Percentiles rank a stretch among this genome's conserved stretches.
phyloP scores from a whole-genome alignment of 2,113 vertebrate genomes.

The Probosciger aterrimus region DNA sequence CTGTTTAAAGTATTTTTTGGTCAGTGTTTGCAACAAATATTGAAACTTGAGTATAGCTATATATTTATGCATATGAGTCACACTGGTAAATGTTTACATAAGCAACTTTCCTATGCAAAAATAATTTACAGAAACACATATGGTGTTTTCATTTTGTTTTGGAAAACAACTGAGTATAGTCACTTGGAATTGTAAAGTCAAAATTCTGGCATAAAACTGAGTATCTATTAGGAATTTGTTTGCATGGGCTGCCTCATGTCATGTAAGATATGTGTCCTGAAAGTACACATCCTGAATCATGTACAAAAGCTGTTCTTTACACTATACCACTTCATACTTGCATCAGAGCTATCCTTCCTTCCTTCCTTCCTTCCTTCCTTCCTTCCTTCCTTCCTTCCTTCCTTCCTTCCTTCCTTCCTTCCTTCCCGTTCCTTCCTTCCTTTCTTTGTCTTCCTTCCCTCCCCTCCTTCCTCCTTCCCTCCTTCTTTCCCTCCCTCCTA shows the following conservation, averaged over 20 bases:
- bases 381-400: too few species aligned
- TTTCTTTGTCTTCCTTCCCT: too few species aligned
- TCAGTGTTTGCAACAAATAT: neutral
- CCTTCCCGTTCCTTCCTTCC: too few species aligned
- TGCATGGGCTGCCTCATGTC: accelerated
- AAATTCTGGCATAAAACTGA: neutral
- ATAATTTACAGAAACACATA: neutral
- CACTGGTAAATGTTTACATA: neutral
- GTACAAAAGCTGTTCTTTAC: neutral
- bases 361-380: neutral
- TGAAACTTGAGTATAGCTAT: neutral
- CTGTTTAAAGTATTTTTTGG: neutral
- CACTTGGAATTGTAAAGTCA: neutral
- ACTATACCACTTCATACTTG: neutral
- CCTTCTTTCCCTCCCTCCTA: neutral
- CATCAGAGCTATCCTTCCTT: neutral
- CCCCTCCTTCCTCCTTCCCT: too few species aligned
- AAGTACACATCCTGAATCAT: neutral
- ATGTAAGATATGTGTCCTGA: neutral
- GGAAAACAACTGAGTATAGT: neutral
- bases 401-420: too few species aligned
- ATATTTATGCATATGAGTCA: neutral
- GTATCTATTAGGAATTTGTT: neutral
- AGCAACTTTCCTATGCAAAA: neutral
- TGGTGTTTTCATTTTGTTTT: neutral